phyloP scores from a whole-genome alignment of 1,140 invertebrate species.

The Lepidurus couesii region DNA sequence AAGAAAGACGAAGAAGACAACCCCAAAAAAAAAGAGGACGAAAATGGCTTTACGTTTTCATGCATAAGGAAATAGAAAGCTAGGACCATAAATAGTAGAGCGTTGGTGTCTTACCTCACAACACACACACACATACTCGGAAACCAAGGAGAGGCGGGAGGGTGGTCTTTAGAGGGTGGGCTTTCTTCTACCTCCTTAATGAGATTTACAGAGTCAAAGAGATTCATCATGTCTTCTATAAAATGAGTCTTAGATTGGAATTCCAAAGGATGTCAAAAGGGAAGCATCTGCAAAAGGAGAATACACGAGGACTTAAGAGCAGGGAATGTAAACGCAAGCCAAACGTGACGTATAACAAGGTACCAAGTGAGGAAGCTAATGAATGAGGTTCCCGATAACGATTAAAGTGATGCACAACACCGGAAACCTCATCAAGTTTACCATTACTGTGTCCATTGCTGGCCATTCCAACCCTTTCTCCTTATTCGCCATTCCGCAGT shows the following conservation, averaged over 20 bases:
- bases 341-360: not conserved
- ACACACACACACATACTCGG: not conserved
- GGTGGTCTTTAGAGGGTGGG: not conserved
- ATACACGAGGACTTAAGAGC: not conserved
- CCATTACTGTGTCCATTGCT: not conserved
- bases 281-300: not conserved
- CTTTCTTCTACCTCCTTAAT: not conserved
- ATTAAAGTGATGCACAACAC: constrained; percentile 5
- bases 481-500: not conserved
- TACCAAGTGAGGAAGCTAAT: constrained; percentile 18
- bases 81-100: not conserved
- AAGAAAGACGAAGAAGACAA: not conserved
- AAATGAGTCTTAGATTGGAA: constrained; percentile 6
- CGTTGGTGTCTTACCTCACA: not conserved
- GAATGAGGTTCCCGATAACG: not conserved
- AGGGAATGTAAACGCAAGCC: not conserved
- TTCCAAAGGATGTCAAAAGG: constrained; percentile 19
- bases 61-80: not conserved
- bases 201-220: constrained; percentile 19
- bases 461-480: not conserved
- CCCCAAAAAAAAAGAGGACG: not conserved
- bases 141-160: not conserved
- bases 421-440: constrained; percentile 19
- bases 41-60: not conserved
- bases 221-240: constrained; percentile 19